A percentile compares a stretch with the other conserved stretches of the same genome.
Conservation (phyloP, 64 coral and sea anemone genomes). For the Cladopsammia gracilis region DNA sequence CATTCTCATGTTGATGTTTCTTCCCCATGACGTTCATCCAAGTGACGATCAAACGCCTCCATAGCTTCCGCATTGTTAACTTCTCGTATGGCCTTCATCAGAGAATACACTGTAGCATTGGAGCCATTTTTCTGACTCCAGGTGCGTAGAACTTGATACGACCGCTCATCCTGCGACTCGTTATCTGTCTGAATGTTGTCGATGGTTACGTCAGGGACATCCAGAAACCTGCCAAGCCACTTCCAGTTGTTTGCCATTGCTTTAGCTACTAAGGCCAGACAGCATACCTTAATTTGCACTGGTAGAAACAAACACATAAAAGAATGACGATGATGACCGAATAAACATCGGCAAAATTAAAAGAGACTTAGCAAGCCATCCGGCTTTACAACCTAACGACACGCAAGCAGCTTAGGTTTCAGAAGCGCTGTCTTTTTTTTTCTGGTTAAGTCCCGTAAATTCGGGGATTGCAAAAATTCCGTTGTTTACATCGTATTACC, state of each 20-base stretch:
- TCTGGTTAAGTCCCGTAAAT: too few species aligned
- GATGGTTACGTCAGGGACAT: neutral
- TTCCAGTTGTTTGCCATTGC: neutral
- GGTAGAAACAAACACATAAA: neutral
- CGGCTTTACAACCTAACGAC: too few species aligned
- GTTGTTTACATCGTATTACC: too few species aligned
- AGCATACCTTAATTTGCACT: neutral
- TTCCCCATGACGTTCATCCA: neutral
- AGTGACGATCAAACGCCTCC: conserved; percentile 23
- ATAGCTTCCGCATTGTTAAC: neutral
- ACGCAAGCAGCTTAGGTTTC: too few species aligned
- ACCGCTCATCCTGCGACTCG: neutral
- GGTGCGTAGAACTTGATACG: neutral
- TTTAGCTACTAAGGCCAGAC: conserved; percentile 13
- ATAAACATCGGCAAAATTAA: too few species aligned
- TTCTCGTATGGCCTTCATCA: neutral
- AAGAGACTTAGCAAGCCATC: too few species aligned
- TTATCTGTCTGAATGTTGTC: conserved; percentile 1
- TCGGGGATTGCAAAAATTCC: too few species aligned
- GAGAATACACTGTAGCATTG: neutral
- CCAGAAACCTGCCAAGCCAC: conserved; percentile 10
- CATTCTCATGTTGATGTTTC: too few species aligned
- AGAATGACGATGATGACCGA: too few species aligned
- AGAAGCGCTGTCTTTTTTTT: too few species aligned
- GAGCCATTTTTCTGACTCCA: neutral